These are phyloP conservation scores for Felis chaus DNA, from an alignment of 2,113 vertebrate species.

Conservation along the genomic window DNA sequence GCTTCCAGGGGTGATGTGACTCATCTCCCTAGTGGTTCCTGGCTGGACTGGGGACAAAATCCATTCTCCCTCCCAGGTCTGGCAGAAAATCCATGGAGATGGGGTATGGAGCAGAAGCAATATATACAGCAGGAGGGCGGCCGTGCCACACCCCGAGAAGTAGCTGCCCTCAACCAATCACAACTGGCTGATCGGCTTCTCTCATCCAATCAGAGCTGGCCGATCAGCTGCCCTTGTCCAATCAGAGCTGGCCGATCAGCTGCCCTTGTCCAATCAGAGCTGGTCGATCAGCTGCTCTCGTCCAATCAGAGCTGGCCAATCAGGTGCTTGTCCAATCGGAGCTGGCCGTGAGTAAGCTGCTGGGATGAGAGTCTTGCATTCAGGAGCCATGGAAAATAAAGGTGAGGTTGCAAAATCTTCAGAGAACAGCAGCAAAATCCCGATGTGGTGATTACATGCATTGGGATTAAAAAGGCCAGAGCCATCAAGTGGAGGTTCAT, in stretches of 20 bases:
- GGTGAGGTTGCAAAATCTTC: background rate
- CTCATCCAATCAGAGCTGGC: too few species aligned
- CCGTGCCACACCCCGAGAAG: background rate
- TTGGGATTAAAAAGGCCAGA: background rate
- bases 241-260: too few species aligned
- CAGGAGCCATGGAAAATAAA: rapidly evolving
- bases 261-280: background rate
- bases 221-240: too few species aligned
- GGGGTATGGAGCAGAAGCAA: rapidly evolving
- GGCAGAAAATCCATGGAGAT: background rate
- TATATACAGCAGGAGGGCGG: rapidly evolving
- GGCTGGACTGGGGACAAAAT: background rate
- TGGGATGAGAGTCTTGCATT: background rate
- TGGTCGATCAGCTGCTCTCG: background rate
- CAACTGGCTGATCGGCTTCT: too few species aligned
- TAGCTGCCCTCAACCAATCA: too few species aligned
- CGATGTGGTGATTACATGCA: background rate
- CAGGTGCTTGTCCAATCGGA: background rate
- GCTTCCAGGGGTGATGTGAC: background rate
- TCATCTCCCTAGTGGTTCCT: background rate
- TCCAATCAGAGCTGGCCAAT: too few species aligned
- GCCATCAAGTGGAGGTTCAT: background rate
- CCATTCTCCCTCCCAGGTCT: background rate
- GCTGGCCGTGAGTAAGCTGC: background rate
- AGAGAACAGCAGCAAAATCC: background rate